Evolutionary conservation across 2,797 vertebrate species (phyloP), one percentile per base, ranked within the genome.

Genomic region (Thalassophryne amazonica): DNA sequence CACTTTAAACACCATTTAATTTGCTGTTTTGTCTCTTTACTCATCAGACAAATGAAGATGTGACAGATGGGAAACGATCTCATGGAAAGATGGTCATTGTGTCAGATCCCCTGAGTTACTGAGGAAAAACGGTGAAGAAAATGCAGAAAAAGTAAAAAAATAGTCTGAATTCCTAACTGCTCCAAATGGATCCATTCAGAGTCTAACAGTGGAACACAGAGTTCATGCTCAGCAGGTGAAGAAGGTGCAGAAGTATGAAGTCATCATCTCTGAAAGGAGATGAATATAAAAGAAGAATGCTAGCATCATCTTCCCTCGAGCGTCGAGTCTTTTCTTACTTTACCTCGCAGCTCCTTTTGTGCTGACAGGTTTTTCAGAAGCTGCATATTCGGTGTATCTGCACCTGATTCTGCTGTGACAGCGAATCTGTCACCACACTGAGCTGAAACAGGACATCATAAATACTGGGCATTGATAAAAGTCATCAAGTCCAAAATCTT

Each of bases 91-190:
- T 36, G 35, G 45, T 32, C 28, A 2, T 18, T 50, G 20, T 40
- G 39, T 59, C 36, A 48, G 45, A 59, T 59, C 41, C 32, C 33
- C 27, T 0, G 3, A 33, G 27, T 53, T 22, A 54, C 15, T 41
- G 31, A 28, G 30, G n/a, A 8, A n/a, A 61, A 57, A 60, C 31
- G 51, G 42, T 43, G 23, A 56, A 59, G 51, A 55, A 28, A 21
- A n/a, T 7, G 14, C 2, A 37, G 6, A 40, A 20, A 60, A 30
- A 33, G 15, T n/a, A n/a, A n/a, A n/a, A n/a, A n/a, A n/a, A n/a
- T n/a, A n/a, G n/a, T n/a, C 53, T 49, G 69, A 70, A 72, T 78
- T 72, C 69, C 50, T 60, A 52, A 78, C 48, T 65, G 53, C 60
- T 67, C 62, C 52, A 18, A 61, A 54, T 59, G 66, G 64, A 76